A percentile compares a stretch with the other conserved stretches of the same genome.
These are phyloP conservation scores for Lepetodrilus schrolli DNA, from an alignment of 2,888 invertebrate species.

Conservation along the genomic window DNA sequence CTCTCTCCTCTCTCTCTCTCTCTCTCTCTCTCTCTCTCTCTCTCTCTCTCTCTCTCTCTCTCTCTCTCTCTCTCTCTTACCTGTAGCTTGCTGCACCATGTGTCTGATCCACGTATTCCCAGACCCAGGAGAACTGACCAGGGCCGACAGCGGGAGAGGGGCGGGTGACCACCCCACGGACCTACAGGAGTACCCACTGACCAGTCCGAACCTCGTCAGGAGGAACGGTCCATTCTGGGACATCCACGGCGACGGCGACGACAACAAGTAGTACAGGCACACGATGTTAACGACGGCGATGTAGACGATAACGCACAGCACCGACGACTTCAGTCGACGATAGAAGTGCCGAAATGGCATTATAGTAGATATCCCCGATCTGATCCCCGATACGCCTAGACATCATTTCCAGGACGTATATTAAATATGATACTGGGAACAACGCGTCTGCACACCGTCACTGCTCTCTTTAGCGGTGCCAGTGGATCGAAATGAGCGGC, in stretches of 20 bases:
- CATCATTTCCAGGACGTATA: too few species aligned
- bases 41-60: slow-evolving; percentile 18
- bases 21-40: not conserved
- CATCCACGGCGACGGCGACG: slow-evolving; percentile 27
- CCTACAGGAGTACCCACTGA: slow-evolving; percentile 35
- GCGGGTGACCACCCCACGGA: slow-evolving; percentile 25
- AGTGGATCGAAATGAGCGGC: too few species aligned
- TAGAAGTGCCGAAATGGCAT: not conserved
- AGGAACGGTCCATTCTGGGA: slow-evolving; percentile 7
- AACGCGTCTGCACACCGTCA: too few species aligned
- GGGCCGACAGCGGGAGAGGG: slow-evolving; percentile 44
- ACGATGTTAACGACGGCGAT: slow-evolving; percentile 28
- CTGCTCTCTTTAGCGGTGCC: too few species aligned
- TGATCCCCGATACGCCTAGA: too few species aligned
- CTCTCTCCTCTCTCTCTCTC: not conserved
- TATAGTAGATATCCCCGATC: too few species aligned
- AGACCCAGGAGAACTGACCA: slow-evolving; percentile 52
- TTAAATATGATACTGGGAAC: too few species aligned
- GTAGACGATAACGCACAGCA: slow-evolving; percentile 27
- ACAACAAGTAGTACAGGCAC: slow-evolving; percentile 26
- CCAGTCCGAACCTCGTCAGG: not conserved
- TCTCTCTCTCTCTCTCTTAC: slow-evolving; percentile 35
- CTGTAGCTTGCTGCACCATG: slow-evolving; percentile 54
- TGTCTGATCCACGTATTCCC: slow-evolving; percentile 59
- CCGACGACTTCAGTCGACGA: slow-evolving; percentile 21